Evolutionary conservation across 2,113 vertebrate genomes (phyloP).

Genomic region (Tricholaema leucomelas): DNA sequence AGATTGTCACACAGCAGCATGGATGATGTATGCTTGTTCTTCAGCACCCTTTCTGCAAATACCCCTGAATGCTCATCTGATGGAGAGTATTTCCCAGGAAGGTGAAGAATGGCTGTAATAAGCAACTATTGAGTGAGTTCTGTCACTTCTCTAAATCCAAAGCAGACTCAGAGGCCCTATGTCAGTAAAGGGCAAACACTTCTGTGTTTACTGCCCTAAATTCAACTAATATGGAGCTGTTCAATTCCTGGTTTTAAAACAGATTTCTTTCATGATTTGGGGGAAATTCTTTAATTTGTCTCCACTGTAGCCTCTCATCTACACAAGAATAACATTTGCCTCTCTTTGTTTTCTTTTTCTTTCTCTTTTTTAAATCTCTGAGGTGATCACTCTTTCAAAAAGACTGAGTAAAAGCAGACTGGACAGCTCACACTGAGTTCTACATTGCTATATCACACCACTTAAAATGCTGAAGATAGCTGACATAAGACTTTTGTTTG

Average conservation of each 20-base stretch:
- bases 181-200: neutral
- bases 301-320: neutral
- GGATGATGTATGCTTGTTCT: neutral
- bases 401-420: neutral
- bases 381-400: neutral
- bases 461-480: neutral
- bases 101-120: slow-evolving; percentile 4
- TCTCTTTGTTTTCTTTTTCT: neutral
- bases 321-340: neutral
- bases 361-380: neutral
- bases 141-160: neutral
- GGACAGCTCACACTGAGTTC: neutral
- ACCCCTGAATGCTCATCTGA: neutral
- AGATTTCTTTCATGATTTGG: neutral
- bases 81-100: neutral
- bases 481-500: neutral
- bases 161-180: neutral
- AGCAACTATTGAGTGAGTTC: neutral
- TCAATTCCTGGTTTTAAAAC: neutral
- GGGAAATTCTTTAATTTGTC: neutral
- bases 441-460: rapidly evolving
- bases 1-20: neutral
- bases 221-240: neutral
- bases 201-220: neutral
- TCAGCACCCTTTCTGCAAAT: neutral